Conservation (phyloP, 2,113 vertebrate genomes). For the Chroicocephalus ridibundus region DNA sequence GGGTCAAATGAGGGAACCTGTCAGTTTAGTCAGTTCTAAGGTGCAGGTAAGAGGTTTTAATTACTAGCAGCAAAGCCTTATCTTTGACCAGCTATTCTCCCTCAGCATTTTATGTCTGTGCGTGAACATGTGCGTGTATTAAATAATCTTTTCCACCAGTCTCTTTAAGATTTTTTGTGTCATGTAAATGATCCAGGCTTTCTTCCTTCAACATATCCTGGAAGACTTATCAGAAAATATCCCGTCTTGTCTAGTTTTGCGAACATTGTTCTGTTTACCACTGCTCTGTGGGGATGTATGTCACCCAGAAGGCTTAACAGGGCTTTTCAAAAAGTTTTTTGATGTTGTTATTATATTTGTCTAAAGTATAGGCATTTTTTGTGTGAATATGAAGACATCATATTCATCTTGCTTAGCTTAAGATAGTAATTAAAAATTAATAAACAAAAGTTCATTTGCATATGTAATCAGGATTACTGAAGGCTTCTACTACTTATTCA, state of each 20-base stretch:
- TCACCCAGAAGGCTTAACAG: background rate
- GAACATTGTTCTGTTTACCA: background rate
- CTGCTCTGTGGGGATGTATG: background rate
- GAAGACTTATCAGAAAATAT: background rate
- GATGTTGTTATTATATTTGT: background rate
- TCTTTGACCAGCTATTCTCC: background rate
- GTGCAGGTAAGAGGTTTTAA: background rate
- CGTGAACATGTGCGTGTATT: background rate
- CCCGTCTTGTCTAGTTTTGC: background rate
- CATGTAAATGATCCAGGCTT: background rate
- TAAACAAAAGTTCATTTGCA: background rate
- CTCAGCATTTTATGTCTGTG: background rate
- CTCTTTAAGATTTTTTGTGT: background rate
- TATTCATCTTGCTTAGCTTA: background rate
- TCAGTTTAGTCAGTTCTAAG: background rate
- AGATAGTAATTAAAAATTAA: background rate
- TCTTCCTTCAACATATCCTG: background rate
- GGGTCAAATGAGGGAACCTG: background rate
- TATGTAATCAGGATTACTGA: background rate
- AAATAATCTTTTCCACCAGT: background rate
- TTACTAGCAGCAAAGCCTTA: background rate
- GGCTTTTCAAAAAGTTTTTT: background rate
- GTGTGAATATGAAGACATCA: background rate
- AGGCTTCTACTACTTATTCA: background rate
- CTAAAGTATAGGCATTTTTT: background rate